Evolutionary conservation across 2,113 vertebrate species (phyloP).

Genomic region (Daboia siamensis): DNA sequence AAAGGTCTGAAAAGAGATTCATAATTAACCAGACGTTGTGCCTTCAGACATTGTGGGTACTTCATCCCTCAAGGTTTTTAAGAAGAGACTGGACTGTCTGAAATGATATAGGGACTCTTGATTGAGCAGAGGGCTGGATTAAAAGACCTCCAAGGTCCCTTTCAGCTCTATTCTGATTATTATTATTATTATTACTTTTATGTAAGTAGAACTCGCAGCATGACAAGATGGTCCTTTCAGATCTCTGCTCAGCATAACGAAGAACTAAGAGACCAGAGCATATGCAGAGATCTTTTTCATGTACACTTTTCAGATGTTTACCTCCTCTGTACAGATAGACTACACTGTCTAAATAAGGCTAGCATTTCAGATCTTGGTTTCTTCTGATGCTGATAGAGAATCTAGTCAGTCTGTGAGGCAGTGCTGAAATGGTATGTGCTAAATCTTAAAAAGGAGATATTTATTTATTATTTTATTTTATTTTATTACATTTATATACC

Average conservation of each 20-base stretch:
- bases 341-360: not conserved
- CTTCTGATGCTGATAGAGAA: not conserved
- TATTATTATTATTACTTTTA: not conserved
- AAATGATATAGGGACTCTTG: no score
- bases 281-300: not conserved
- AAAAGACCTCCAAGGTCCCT: no score
- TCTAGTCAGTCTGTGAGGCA: not conserved
- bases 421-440: not conserved
- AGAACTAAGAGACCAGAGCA: not conserved
- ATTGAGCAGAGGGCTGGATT: no score
- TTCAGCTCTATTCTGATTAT: no score
- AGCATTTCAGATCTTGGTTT: not conserved
- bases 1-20: not conserved
- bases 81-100: no score
- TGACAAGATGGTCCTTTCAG: not conserved
- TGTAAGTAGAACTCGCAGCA: not conserved
- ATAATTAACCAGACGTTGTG: no score
- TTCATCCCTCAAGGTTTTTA: no score
- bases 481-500: no score
- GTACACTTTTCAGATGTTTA: not conserved
- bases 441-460: not conserved
- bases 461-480: no score
- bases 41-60: no score
- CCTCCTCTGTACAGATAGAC: not conserved
- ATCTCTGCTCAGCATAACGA: not conserved